Evolutionary conservation across 2,888 invertebrate genomes (phyloP).

Genomic region (Pammene fasciana): DNA sequence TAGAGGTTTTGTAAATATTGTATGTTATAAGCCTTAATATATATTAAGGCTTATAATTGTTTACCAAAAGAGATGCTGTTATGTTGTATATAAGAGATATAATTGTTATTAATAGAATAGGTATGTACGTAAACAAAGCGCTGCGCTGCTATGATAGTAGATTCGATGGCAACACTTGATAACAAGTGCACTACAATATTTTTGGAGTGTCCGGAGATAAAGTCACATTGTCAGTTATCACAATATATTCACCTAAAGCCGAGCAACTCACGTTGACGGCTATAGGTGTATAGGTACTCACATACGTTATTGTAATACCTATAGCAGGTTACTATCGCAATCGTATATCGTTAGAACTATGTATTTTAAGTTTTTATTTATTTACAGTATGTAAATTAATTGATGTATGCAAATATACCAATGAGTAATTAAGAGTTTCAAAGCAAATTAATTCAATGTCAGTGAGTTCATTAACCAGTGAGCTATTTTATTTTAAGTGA

Average conservation of each 20-base stretch:
- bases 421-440: constrained; percentile 1
- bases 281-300: neutral
- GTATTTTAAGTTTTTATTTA: neutral
- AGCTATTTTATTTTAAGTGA: neutral
- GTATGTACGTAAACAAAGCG: constrained; percentile 7
- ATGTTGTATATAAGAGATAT: constrained; percentile 19
- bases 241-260: neutral
- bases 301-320: neutral
- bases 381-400: constrained; percentile 10
- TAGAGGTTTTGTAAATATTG: neutral
- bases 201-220: constrained; percentile 18
- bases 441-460: constrained; percentile 8
- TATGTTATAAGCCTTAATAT: constrained; percentile 2
- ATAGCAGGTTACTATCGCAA: neutral
- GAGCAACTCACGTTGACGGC: neutral
- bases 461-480: neutral
- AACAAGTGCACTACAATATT: constrained; percentile 12
- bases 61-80: constrained; percentile 24
- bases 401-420: neutral
- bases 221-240: constrained; percentile 14
- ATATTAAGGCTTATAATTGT: no score
- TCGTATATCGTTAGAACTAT: neutral
- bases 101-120: neutral
- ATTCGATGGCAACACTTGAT: constrained; percentile 3
- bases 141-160: constrained; percentile 13